Evolutionary conservation across 2,113 vertebrate genomes (phyloP), one percentile per base, ranked within the genome.

Genomic region (Sphyrna mokarran): DNA sequence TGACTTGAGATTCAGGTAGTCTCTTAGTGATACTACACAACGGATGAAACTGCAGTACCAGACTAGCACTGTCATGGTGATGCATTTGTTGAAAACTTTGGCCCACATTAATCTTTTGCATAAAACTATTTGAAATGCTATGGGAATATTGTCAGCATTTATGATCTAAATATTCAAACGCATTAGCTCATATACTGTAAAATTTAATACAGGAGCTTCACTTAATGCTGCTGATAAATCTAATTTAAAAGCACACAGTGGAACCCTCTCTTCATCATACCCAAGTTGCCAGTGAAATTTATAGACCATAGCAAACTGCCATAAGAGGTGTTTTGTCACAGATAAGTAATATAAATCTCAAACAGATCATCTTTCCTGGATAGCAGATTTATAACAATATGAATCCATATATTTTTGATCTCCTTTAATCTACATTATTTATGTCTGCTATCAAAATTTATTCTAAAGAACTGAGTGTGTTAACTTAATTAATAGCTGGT

Each of bases 191-290:
- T 95, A 76, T 54, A 95, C 66, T 95, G 69, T 95, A 95, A 95
- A 95, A 95, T 72, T 70, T 95, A 70, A 95, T 95, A 72, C 69
- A 18, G 23, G 70, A 43, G 43, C 69, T 72, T 40, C 94, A 95
- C 69, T 95, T 95, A 76, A 95, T 95, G 94, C 69, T 95, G 94
- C 94, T n/a, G 94, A 95, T 95, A 72, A 95, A 95, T 95, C 94
- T 95, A 95, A 95, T 95, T 95, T 95, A 69, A 95, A 95, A 72
- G 94, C 94, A 72, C 37, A 54, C 94, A 54, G 94, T 72, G 94
- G 69, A 95, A 95, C 40, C 68, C 69, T 43, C 94, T 54, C 69
- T 95, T 95, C 69, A 95, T 95, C 94, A 95, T 95, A 33, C 37
- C 94, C 23, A 95, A 48, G 94, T 72, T 95, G 94, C 94, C 94